Conservation (phyloP, 2,888 invertebrate genomes). For the Hirtodrosophila cameraria region DNA sequence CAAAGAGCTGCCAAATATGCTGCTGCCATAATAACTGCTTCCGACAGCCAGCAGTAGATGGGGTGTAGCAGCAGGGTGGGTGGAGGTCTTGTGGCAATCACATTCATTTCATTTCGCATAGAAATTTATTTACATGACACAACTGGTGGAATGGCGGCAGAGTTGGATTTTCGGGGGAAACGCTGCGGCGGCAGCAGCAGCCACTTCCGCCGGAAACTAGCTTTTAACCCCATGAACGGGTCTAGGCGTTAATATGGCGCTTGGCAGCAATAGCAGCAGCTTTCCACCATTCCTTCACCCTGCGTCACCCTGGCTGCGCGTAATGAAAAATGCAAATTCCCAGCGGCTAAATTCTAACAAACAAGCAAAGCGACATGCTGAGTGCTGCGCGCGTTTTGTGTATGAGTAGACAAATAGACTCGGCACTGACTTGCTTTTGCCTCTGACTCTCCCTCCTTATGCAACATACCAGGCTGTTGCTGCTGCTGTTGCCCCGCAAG, state of each 20-base stretch:
- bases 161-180: constrained; percentile 49
- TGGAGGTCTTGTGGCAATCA: constrained; percentile 70
- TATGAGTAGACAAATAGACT: constrained; percentile 68
- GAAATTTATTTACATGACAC: constrained; percentile 75
- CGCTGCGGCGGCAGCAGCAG: constrained; percentile 75
- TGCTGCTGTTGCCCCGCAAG: neutral
- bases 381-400: constrained; percentile 55
- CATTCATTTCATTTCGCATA: constrained; percentile 80
- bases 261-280: constrained; percentile 34
- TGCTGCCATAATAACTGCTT: constrained; percentile 75
- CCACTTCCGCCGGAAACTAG: constrained; percentile 81
- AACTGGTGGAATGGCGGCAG: constrained; percentile 3
- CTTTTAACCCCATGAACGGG: constrained; percentile 79
- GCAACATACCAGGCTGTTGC: no score
- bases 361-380: constrained; percentile 78
- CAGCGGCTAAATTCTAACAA: constrained; percentile 82
- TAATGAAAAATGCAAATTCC: constrained; percentile 83
- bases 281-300: neutral
- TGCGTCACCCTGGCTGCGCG: constrained; percentile 62
- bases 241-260: constrained; percentile 78
- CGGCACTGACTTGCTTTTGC: constrained; percentile 53
- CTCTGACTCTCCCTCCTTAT: no score
- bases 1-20: constrained; percentile 65
- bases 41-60: constrained; percentile 43
- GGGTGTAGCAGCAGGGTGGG: constrained; percentile 5